phyloP scores from a whole-genome alignment of 2,797 vertebrate species.

The Sparus aurata region DNA sequence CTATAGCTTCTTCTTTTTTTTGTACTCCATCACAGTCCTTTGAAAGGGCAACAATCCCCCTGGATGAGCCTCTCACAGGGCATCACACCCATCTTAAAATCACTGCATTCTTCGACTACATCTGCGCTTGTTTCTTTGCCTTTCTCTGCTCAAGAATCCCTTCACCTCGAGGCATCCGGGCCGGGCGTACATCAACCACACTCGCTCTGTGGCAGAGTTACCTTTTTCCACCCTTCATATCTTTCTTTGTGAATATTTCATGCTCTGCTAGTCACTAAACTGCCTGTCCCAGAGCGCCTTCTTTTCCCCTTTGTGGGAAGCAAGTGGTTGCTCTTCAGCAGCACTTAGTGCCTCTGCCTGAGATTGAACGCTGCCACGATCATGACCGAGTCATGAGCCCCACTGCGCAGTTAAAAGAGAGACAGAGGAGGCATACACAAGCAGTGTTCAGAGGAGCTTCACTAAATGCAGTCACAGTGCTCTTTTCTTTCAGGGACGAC shows the following conservation, averaged over 20 bases:
- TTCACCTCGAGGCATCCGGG: slow-evolving; percentile 25
- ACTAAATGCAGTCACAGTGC: slow-evolving; percentile 15
- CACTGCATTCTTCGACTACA: background rate
- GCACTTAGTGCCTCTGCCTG: slow-evolving; percentile 66
- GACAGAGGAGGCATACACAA: slow-evolving; percentile 2
- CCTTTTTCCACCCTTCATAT: slow-evolving; percentile 38
- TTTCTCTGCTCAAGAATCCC: background rate
- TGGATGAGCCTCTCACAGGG: background rate
- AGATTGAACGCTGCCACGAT: slow-evolving; percentile 47
- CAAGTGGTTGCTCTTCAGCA: slow-evolving; percentile 63
- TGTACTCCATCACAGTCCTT: too few species aligned
- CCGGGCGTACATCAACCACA: background rate
- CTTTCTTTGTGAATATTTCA: slow-evolving; percentile 72
- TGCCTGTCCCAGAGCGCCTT: slow-evolving; percentile 60
- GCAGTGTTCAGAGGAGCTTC: slow-evolving; percentile 42
- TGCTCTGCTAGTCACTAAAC: slow-evolving; percentile 72
- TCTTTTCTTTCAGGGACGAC: slow-evolving; percentile 14
- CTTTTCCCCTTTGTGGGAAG: slow-evolving; percentile 55
- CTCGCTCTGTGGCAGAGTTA: background rate
- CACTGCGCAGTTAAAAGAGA: slow-evolving; percentile 24
- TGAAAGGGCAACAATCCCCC: background rate
- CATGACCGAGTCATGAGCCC: slow-evolving; percentile 59
- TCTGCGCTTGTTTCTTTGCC: background rate
- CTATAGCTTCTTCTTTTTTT: too few species aligned
- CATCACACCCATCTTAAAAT: background rate